Percentiles rank a stretch among this genome's conserved stretches.
phyloP scores from a whole-genome alignment of 1,140 invertebrate species.

The Archivesica marissinica region DNA sequence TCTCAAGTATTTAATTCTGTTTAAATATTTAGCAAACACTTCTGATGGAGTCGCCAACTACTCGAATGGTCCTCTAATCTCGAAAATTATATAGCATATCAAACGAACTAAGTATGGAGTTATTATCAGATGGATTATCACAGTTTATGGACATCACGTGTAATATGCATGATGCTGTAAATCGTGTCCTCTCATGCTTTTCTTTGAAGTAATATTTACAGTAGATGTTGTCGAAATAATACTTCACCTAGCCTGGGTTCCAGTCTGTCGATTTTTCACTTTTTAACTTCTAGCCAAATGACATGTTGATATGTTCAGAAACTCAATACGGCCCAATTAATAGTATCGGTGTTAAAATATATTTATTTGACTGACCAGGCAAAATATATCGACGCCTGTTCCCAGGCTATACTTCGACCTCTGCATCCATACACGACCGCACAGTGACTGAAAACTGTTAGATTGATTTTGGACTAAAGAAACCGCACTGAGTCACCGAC shows the following conservation, averaged over 20 bases:
- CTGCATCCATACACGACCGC: no score
- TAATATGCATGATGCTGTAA: background rate
- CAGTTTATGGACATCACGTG: background rate
- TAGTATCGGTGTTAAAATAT: no score
- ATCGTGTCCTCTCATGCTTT: background rate
- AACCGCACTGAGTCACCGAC: no score
- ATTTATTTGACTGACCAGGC: no score
- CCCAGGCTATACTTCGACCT: no score
- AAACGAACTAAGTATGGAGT: background rate
- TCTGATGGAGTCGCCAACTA: background rate
- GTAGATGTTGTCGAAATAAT: background rate
- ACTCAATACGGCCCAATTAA: no score
- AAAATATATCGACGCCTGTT: no score
- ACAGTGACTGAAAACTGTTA: no score
- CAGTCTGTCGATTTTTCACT: no score
- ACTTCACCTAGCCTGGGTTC: background rate
- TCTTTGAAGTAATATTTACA: background rate
- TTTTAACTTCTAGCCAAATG: no score
- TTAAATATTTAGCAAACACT: slow-evolving; percentile 12
- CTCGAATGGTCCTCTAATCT: background rate
- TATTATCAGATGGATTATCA: background rate
- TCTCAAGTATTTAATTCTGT: background rate
- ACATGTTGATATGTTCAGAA: no score
- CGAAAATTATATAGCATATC: background rate
- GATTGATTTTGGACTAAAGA: no score